Base-by-base conservation (phyloP, 2,888 invertebrate genomes). In the Aelia acuminata region DNA sequence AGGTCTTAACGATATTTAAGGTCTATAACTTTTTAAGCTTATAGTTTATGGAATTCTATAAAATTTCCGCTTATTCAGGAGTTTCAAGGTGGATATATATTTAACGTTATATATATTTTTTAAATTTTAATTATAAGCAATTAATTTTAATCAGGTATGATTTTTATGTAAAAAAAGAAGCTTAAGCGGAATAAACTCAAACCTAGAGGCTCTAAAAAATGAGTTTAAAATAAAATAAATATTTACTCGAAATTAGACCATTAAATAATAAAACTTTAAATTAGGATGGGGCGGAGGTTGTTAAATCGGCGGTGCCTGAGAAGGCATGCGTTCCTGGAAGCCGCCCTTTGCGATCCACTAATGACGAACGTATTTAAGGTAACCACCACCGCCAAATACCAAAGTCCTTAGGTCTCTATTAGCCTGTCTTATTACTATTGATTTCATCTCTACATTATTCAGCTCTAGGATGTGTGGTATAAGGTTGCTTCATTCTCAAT, bases 271-370 rank as follows among this genome's bases (percentile, higher is more conserved):
- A 43, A 80, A 80, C 80, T 43, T 43, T 80, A n/a, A 80, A 15
- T 13, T n/a, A n/a, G n/a, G n/a, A n/a, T n/a, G n/a, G 80, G 20
- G n/a, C 1, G 39, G 0, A 1, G 4, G 63, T 10, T 80, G n/a
- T n/a, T 10, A 80, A 80, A 80, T 47, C n/a, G 43, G 13, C 43
- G 43, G 80, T 11, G 43, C 39, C 22, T 35, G 80, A 43, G 80
- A 75, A 80, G 80, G 80, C 3, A 10, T 47, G 11, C n/a, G 39
- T 80, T 80, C 80, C 80, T 1, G 3, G 80, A 80, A 80, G 80
- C 13, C 43, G 80, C 80, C 80, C 80, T 80, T 80, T 80, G 80
- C 80, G 80, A n/a, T 43, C n/a, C 80, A 39, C 80, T 80, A 80
- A 80, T 80, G 43, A 80, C 11, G 80, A 3, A 3, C 43, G 80